phyloP scores from a whole-genome alignment of 2,888 invertebrate genomes.

The Campoplex nolae region DNA sequence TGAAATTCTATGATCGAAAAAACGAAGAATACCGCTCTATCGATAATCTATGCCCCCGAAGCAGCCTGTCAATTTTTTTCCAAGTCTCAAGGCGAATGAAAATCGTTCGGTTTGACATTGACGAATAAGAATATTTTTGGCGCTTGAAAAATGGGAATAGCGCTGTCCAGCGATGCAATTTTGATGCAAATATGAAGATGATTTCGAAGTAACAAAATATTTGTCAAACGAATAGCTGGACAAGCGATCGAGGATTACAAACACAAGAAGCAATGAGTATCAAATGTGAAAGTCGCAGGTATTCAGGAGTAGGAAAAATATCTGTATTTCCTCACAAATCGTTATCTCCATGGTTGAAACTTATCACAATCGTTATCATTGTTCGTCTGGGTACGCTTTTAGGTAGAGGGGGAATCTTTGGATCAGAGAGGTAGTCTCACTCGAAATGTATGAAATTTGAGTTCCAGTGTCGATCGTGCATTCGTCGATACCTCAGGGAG shows the following conservation, averaged over 20 bases:
- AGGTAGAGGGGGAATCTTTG: background rate
- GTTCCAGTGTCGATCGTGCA: background rate
- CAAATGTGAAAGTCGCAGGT: background rate
- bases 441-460: background rate
- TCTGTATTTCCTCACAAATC: background rate
- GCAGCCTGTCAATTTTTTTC: background rate
- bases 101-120: background rate
- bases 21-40: background rate
- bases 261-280: background rate
- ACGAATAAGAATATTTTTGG: background rate
- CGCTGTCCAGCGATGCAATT: background rate
- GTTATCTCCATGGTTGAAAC: constrained; percentile 8
- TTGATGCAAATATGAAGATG: no score
- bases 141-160: background rate
- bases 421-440: background rate
- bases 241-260: background rate
- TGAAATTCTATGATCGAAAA: background rate
- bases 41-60: no score
- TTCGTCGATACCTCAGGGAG: background rate
- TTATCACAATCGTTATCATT: constrained; percentile 20
- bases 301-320: background rate
- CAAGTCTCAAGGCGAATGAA: background rate
- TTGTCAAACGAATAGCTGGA: background rate
- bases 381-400: background rate
- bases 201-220: background rate